These are phyloP conservation scores for Platalea minor DNA, from an alignment of 2,797 vertebrate species.

Conservation along the genomic window DNA sequence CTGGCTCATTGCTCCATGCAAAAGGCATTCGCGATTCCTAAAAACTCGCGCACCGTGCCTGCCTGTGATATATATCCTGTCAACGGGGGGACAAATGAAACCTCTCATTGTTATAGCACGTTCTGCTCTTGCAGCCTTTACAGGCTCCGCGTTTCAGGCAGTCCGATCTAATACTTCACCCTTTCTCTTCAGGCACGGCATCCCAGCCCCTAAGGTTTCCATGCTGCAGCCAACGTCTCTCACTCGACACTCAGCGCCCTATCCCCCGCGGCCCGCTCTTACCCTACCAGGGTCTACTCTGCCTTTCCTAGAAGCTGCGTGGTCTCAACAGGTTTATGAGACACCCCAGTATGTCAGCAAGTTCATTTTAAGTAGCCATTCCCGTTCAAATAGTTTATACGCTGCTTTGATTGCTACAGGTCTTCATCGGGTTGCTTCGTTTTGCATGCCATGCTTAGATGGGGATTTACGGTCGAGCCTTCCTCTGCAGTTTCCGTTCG, in stretches of 20 bases:
- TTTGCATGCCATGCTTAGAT: accelerated
- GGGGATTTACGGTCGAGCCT: neutral
- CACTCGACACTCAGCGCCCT: neutral
- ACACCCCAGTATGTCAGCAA: neutral
- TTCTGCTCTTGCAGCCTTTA: neutral
- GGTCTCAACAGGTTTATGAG: neutral
- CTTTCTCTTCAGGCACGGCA: accelerated
- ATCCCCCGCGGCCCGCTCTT: neutral
- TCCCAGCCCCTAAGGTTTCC: accelerated
- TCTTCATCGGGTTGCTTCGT: neutral
- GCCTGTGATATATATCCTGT: neutral
- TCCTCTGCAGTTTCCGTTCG: neutral
- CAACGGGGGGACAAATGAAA: neutral
- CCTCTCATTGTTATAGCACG: neutral
- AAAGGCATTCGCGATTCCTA: neutral
- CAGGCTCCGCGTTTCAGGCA: neutral
- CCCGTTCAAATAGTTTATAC: accelerated
- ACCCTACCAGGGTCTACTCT: neutral
- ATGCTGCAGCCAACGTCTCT: neutral
- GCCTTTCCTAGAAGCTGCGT: neutral
- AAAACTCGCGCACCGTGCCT: accelerated
- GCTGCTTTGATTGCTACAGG: neutral
- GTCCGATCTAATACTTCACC: neutral
- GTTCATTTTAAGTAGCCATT: neutral
- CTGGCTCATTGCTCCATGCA: neutral